A percentile compares a stretch with the other conserved stretches of the same genome.
These are phyloP conservation scores for Dasypogon diadema DNA, from an alignment of 2,888 invertebrate species.

Conservation along the genomic window DNA sequence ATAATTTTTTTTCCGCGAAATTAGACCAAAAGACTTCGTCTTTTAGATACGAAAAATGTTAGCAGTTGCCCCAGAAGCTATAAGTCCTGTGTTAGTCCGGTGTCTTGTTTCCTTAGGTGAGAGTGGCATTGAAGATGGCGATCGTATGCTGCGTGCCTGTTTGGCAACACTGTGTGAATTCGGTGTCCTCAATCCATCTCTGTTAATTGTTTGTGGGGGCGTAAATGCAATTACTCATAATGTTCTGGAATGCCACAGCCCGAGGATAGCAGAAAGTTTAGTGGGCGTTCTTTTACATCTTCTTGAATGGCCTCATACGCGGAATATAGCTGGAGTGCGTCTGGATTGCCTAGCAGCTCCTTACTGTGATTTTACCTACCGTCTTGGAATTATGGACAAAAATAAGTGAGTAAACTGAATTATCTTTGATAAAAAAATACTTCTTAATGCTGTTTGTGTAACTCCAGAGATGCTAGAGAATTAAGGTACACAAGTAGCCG, in stretches of 20 bases:
- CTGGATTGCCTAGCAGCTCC: conserved; percentile 91
- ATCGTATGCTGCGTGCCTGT: conserved; percentile 85
- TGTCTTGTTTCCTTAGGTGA: conserved; percentile 87
- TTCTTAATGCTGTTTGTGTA: neutral
- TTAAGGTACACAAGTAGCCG: conserved; percentile 88
- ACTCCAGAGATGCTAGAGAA: conserved; percentile 78
- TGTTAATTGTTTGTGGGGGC: conserved; percentile 85
- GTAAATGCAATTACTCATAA: conserved; percentile 86
- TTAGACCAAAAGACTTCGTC: too few species aligned
- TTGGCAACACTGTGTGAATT: conserved; percentile 91
- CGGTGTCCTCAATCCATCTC: conserved; percentile 84
- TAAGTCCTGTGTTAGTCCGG: conserved; percentile 82
- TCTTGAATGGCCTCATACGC: conserved; percentile 85
- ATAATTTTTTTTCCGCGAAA: neutral
- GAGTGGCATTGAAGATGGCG: conserved; percentile 79
- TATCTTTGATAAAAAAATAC: too few species aligned
- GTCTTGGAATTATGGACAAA: conserved; percentile 78
- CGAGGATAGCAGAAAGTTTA: conserved; percentile 90
- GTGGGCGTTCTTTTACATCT: conserved; percentile 88
- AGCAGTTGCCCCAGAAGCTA: conserved; percentile 74
- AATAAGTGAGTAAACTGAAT: conserved; percentile 72
- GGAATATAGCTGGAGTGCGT: conserved; percentile 81
- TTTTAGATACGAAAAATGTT: conserved; percentile 73
- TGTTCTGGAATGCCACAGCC: conserved; percentile 86
- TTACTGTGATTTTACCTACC: conserved; percentile 91